Percentiles rank a stretch among this genome's conserved stretches.
Conservation (phyloP, 2,888 invertebrate genomes). For the Pyrgus malvae region DNA sequence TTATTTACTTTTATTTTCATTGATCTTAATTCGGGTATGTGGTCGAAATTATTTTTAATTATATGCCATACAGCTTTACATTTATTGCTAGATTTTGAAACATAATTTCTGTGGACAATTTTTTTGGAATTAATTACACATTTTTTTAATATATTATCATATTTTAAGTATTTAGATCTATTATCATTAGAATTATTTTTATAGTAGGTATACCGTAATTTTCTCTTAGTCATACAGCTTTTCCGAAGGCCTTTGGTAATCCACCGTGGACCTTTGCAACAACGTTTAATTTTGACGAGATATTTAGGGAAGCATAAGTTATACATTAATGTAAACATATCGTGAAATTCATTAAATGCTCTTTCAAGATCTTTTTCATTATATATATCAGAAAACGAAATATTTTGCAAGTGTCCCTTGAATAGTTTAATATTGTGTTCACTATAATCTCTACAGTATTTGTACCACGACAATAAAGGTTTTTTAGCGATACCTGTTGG, state of each 20-base stretch:
- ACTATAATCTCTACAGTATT: neutral
- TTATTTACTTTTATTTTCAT: neutral
- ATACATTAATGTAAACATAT: neutral
- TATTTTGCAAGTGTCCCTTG: neutral
- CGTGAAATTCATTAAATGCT: conserved; percentile 4
- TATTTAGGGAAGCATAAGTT: conserved; percentile 3
- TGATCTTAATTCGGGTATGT: neutral
- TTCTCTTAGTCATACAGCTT: conserved; percentile 17
- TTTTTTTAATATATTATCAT: conserved; percentile 10
- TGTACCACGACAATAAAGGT: neutral
- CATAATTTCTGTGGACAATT: neutral
- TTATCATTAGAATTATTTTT: neutral
- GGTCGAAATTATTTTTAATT: conserved; percentile 6
- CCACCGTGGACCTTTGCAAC: neutral
- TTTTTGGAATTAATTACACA: conserved; percentile 1
- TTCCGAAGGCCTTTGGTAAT: conserved; percentile 19
- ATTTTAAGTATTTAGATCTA: conserved; percentile 9
- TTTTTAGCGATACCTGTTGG: neutral
- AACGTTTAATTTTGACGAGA: neutral
- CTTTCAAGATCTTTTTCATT: neutral
- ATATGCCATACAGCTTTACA: conserved; percentile 15
- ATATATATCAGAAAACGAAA: neutral
- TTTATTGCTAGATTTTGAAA: conserved; percentile 2
- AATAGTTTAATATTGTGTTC: neutral
- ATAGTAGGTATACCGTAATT: conserved; percentile 9